phyloP scores from a whole-genome alignment of 2,888 invertebrate genomes.

The Drosophila planitibia region DNA sequence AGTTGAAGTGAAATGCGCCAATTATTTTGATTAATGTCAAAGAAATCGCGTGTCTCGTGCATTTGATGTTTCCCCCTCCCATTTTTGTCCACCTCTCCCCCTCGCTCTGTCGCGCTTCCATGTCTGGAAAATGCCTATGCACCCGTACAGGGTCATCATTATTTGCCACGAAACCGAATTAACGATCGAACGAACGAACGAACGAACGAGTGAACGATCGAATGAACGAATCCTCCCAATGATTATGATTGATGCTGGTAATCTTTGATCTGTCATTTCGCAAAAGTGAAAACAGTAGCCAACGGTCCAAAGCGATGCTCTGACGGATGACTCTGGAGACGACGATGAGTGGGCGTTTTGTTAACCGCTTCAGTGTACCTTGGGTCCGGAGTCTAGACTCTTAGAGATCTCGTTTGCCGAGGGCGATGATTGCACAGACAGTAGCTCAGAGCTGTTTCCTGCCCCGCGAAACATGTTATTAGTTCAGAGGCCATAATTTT shows the following conservation, averaged over 20 bases:
- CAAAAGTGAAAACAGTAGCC: slow-evolving; percentile 68
- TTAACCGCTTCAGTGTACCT: slow-evolving; percentile 47
- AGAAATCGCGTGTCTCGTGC: slow-evolving; percentile 77
- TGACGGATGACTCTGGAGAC: slow-evolving; percentile 19
- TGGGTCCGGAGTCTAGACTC: slow-evolving; percentile 25
- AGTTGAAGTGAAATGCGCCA: slow-evolving; percentile 77
- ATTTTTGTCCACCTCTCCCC: not conserved
- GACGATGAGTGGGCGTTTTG: slow-evolving; percentile 76
- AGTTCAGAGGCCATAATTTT: slow-evolving; percentile 51
- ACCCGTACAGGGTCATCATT: slow-evolving; percentile 55
- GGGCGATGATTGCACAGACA: slow-evolving; percentile 45
- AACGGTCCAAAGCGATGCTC: slow-evolving; percentile 30
- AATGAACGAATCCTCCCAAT: slow-evolving; percentile 18
- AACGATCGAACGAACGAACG: slow-evolving; percentile 12
- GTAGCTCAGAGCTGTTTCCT: slow-evolving; percentile 61
- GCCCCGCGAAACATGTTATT: slow-evolving; percentile 63
- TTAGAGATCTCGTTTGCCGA: slow-evolving; percentile 19
- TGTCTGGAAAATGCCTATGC: slow-evolving; percentile 27
- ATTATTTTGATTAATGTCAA: slow-evolving; percentile 81
- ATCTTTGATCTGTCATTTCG: slow-evolving; percentile 75
- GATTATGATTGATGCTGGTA: slow-evolving; percentile 62
- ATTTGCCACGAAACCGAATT: slow-evolving; percentile 62
- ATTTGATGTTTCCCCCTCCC: slow-evolving; percentile 66
- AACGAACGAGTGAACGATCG: not conserved
- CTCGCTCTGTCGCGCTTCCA: not conserved